Evolutionary conservation across 2,113 vertebrate genomes (phyloP).

Genomic region (Pelobates fuscus): DNA sequence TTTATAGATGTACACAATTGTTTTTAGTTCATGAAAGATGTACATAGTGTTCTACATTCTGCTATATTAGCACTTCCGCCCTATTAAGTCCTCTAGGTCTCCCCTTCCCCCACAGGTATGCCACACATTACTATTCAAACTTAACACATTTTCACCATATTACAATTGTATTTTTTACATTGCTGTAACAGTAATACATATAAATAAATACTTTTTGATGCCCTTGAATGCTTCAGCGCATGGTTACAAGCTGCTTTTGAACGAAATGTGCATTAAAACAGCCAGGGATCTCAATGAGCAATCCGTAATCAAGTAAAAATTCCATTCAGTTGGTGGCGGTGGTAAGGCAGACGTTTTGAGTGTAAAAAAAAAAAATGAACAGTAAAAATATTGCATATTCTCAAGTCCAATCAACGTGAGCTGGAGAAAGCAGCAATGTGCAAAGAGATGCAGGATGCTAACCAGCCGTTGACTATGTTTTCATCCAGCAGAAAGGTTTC

Average conservation of each 20-base stretch:
- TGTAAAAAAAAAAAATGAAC: constrained; percentile 21
- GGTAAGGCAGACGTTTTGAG: not conserved
- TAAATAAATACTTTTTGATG: constrained; percentile 30
- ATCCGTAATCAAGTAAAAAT: constrained; percentile 15
- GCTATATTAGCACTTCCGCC: too few relatives aligned
- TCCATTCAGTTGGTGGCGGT: constrained; percentile 13
- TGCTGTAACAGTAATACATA: constrained; percentile 15
- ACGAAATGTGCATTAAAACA: constrained; percentile 32
- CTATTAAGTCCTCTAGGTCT: too few relatives aligned
- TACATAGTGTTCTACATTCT: too few relatives aligned
- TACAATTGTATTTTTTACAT: not conserved
- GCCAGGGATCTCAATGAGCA: not conserved
- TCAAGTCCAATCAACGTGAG: constrained; percentile 12
- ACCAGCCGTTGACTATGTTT: not conserved
- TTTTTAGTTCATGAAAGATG: too few relatives aligned
- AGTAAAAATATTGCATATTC: constrained; percentile 44
- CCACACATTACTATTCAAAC: too few relatives aligned
- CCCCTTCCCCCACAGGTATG: too few relatives aligned
- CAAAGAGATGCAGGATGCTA: constrained; percentile 3
- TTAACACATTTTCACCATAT: too few relatives aligned
- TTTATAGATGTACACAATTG: too few relatives aligned
- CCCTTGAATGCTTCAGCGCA: constrained; percentile 11
- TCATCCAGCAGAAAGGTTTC: not conserved
- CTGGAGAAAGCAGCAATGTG: constrained; percentile 9
- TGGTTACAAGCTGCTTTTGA: constrained; percentile 6